Evolutionary conservation across 2,888 invertebrate genomes (phyloP), one percentile per base, ranked within the genome.

Genomic region (Pocota personata): DNA sequence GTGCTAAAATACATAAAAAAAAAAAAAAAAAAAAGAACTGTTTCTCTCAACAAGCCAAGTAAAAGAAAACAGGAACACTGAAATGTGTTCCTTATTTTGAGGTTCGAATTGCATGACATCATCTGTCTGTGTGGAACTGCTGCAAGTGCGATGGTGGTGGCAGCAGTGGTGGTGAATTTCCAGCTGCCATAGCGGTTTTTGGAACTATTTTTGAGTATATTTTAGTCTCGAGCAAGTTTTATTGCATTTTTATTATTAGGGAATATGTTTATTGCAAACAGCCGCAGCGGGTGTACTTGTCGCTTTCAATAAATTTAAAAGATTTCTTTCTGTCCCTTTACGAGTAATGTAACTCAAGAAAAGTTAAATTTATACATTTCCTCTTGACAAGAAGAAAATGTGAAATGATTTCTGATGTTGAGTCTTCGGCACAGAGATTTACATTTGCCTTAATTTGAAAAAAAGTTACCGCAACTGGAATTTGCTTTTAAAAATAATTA

Each of bases 51-150:
- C 14, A 16, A 72, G 60, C 19, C 52, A 10, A 58, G 27, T 16
- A 43, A 73, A 75, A 27, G 62, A 64, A 82, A 82, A 64, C 55
- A 60, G 12, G 48, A 57, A 69, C 40, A 32, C 37, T 64, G 27
- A 8, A 48, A 60, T 55, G 62, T 35, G 35, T 84, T 60, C 62
- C 40, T 60, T 66, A 64, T 78, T 69, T 78, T 79, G 30, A 55
- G 37, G 43, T 64, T 71, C 21, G 57, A 60, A 71, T 84, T 46
- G 84, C 66, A 84, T 84, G 84, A 79, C 75, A 84, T 84, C 79
- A 76, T 75, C 48, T 50, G 43, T 16, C 19, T 55, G 16, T 69
- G 24, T 24, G 24, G 2, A 24, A 24, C 7, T 46, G 27, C 7
- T 46, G 27, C 30, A 50, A 40, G 57, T 48, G 48, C 27, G 12